phyloP scores from a whole-genome alignment of 2,888 invertebrate species.

The Entomobrya proxima region DNA sequence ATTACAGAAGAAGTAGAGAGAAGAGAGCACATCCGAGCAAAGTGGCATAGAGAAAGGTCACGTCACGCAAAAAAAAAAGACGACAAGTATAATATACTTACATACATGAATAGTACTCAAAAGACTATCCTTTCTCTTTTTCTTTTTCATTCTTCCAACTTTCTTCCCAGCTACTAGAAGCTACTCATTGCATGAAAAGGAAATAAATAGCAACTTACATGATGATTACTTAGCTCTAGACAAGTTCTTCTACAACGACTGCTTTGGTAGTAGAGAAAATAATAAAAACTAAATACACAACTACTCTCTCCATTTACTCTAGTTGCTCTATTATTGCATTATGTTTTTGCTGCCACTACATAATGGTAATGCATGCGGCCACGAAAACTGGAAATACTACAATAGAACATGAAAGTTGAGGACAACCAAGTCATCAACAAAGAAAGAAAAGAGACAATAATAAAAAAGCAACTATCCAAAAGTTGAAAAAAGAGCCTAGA shows the following conservation, averaged over 20 bases:
- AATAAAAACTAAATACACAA: slow-evolving; percentile 3
- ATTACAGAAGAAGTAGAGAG: slow-evolving; percentile 28
- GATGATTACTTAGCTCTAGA: neutral
- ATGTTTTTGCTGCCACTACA: neutral
- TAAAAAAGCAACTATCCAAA: neutral
- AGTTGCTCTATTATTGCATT: slow-evolving; percentile 6
- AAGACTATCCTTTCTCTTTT: neutral
- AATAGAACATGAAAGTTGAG: slow-evolving; percentile 14
- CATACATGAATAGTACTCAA: neutral
- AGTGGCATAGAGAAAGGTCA: slow-evolving; percentile 54
- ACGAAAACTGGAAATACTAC: neutral
- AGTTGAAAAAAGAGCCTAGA: neutral
- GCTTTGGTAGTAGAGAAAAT: neutral
- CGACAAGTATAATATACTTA: slow-evolving; percentile 4
- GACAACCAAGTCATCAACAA: slow-evolving; percentile 22
- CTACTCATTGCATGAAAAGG: slow-evolving; percentile 17
- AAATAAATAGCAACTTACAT: neutral
- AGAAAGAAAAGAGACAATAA: neutral
- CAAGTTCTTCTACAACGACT: neutral
- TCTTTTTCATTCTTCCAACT: neutral
- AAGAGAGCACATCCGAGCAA: neutral
- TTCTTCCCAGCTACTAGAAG: slow-evolving; percentile 23
- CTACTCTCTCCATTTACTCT: slow-evolving; percentile 11
- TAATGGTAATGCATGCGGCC: neutral
- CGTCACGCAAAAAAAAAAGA: slow-evolving; percentile 54